Base-by-base conservation (phyloP, 1,140 invertebrate genomes). In the Pseudomyrmex pallidus region DNA sequence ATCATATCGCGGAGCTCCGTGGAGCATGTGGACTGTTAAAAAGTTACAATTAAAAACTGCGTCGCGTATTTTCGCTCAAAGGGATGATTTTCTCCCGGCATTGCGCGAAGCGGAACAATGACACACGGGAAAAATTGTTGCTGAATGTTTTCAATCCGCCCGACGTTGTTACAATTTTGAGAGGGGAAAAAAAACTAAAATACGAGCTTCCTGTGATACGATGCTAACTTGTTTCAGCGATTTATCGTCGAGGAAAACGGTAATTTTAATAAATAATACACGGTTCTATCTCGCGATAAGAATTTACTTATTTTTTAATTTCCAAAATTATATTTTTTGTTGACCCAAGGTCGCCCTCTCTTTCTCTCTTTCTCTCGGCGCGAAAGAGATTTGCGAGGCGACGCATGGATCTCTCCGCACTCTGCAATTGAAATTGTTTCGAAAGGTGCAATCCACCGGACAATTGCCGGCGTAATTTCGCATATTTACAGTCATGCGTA, bases 401-500 rank as follows among this genome's bases (percentile, higher is more conserved):
- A 74, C 35, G 35, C 63, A 25, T 59, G 25, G 59, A 35, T 22
- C 56, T 61, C 0, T 35, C 35, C 44, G 13, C 13, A 54, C 13
- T 46, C 63, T 64, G 35, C 64, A 57, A 46, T 72, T 74, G 70
- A 80, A 86, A 86, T 86, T 70, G 84, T 68, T 48, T 15, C 35
- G 54, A 85, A 74, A 63, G 56, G n/a, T 74, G 20, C 44, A 80
- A 82, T 82, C 15, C 20, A 20, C 35, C n/a, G 68, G 64, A 67
- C 85, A 86, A 86, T 86, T 85, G 83, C 77, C 63, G 35, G n/a
- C 56, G 48, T 86, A 86, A 86, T 86, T 86, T 82, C 72, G 74
- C 85, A 80, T 80, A 85, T 86, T 86, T 85, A 85, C 85, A 62
- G 68, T 54, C 17, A 15, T 50, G 44, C 44, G 84, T 61, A 64